Evolutionary conservation across 2,797 vertebrate genomes (phyloP), one percentile per base, ranked within the genome.

Genomic region (Muraenolepis orangiensis): DNA sequence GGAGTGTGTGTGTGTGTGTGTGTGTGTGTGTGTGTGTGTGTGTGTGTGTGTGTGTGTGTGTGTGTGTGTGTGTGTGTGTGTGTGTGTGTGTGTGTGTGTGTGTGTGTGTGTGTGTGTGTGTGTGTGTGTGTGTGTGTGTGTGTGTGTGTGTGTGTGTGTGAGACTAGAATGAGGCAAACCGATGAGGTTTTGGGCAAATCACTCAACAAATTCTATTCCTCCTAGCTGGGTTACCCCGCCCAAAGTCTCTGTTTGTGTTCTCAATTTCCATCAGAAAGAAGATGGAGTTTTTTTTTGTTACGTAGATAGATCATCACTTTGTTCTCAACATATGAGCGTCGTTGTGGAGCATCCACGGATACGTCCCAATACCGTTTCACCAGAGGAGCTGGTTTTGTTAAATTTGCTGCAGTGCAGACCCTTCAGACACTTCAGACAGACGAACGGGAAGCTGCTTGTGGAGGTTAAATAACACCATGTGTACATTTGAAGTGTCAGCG

Each of bases 141-240:
- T 46, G 42, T 13, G 42, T 46, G 42, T 18, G 42, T 13, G 42
- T 11, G 11, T 66, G 23, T 13, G 61, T 30, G 26, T 30, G 64
- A n/a, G n/a, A n/a, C n/a, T n/a, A n/a, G n/a, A n/a, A n/a, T n/a
- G n/a, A n/a, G n/a, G n/a, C n/a, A n/a, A n/a, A n/a, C n/a, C n/a
- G n/a, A n/a, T 66, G 0, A 16, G 73, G 76, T 42, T n/a, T 68
- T 70, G 46, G 61, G 78, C 80, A 84, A 85, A 86, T 87, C 78
- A 69, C 77, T 87, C 85, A 78, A 76, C 84, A 90, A 91, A 90
- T 89, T 87, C 72, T 78, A n/a, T 87, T 85, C 79, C 74, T 76
- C 77, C 36, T 0, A 61, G 66, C 69, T 76, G 26, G 80, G 87
- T 87, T 64, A 12, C n/a, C n/a, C 73, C 87, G 88, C 89, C 90